These are phyloP conservation scores for Noctua comes DNA, from an alignment of 2,888 invertebrate species.

Conservation along the genomic window DNA sequence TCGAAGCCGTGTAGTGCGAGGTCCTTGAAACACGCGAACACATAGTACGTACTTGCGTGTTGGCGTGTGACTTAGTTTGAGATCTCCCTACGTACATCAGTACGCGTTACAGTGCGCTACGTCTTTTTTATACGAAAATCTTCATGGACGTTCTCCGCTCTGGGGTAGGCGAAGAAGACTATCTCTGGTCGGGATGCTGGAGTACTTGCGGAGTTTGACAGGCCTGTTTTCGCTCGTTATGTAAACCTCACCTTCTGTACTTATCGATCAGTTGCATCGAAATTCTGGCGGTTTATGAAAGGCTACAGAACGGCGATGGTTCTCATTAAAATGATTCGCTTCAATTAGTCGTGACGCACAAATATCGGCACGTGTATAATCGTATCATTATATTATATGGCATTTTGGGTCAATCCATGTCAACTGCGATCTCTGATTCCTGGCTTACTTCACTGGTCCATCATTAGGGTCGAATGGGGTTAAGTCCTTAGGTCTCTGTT, in stretches of 20 bases:
- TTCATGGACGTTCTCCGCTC: neutral
- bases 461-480: neutral
- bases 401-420: slow-evolving; percentile 30
- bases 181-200: neutral
- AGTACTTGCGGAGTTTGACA: neutral
- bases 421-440: slow-evolving; percentile 14
- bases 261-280: neutral
- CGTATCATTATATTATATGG: neutral
- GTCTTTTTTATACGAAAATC: neutral
- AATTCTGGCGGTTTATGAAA: slow-evolving; percentile 17
- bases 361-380: slow-evolving; percentile 6
- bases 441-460: neutral
- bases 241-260: neutral
- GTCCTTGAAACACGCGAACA: neutral
- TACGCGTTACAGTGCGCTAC: neutral
- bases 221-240: neutral
- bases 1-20: neutral
- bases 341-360: slow-evolving; percentile 17
- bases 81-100: neutral
- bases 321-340: slow-evolving; percentile 43
- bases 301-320: neutral
- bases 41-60: neutral
- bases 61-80: neutral
- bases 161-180: neutral
- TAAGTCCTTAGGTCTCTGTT: neutral